phyloP scores from a whole-genome alignment of 1,140 invertebrate species.

The Hirudo medicinalis region DNA sequence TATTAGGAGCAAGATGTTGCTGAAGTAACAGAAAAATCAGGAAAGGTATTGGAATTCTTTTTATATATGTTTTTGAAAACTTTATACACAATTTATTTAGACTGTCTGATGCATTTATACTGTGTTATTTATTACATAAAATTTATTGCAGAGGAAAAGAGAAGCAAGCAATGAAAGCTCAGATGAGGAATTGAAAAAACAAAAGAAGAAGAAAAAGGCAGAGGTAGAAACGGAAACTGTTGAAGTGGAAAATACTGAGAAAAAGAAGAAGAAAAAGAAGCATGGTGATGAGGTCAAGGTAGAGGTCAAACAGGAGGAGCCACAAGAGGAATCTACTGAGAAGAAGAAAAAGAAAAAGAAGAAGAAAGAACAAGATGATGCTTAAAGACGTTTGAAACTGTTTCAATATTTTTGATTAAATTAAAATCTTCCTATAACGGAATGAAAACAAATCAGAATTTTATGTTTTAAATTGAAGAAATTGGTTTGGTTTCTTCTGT shows the following conservation, averaged over 20 bases:
- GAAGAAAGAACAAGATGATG: no score
- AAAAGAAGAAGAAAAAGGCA: not conserved
- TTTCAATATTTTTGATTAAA: not conserved
- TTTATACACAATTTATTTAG: not conserved
- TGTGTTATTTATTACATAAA: no score
- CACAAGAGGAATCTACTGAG: no score
- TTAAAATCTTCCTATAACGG: not conserved
- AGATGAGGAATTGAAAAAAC: not conserved
- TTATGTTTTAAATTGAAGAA: no score
- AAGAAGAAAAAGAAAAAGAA: no score
- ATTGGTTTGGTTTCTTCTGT: no score
- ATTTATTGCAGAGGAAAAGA: constrained; percentile 4
- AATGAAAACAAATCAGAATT: no score
- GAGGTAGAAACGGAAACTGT: not conserved
- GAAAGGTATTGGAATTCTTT: not conserved
- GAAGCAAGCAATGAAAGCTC: not conserved
- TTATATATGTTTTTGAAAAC: no score
- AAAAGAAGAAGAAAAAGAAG: constrained; percentile 12
- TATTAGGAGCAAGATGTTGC: constrained; percentile 6
- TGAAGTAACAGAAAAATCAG: constrained; percentile 1
- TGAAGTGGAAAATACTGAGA: not conserved
- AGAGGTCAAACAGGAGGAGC: no score
- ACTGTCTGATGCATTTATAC: not conserved
- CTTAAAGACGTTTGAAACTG: not conserved
- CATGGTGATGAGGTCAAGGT: no score